Conservation (phyloP, 2,797 vertebrate species). For the Lophura swinhoii region DNA sequence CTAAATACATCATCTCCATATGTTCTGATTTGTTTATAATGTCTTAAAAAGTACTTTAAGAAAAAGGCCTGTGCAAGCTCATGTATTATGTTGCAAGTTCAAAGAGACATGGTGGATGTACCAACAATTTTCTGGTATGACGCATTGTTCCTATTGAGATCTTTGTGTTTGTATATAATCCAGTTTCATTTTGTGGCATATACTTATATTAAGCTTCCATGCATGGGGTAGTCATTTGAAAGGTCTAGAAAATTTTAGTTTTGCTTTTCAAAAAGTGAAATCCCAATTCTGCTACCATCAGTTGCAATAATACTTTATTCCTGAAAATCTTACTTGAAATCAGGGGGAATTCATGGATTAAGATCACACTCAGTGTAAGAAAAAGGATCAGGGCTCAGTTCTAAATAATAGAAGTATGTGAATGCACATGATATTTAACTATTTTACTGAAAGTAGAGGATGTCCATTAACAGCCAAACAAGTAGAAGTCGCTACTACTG, state of each 20-base stretch:
- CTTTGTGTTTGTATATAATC: background rate
- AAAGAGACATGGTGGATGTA: background rate
- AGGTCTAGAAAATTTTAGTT: background rate
- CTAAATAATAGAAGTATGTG: background rate
- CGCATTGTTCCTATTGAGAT: background rate
- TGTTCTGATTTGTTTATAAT: background rate
- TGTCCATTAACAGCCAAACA: background rate
- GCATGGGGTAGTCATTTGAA: background rate
- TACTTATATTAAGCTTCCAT: background rate
- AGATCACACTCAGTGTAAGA: background rate
- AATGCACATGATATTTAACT: background rate
- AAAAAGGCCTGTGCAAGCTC: background rate
- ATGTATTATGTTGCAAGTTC: background rate
- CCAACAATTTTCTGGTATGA: background rate
- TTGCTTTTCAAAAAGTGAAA: background rate
- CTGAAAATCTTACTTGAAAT: background rate
- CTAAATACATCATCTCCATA: background rate
- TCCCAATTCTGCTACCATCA: background rate
- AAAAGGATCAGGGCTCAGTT: background rate
- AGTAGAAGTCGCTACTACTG: background rate
- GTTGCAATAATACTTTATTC: background rate
- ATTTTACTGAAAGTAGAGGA: background rate
- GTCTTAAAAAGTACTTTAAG: background rate
- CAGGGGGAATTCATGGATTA: background rate
- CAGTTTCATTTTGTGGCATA: background rate